Evolutionary conservation across 2,113 vertebrate genomes (phyloP).

Genomic region (Capra hircus): DNA sequence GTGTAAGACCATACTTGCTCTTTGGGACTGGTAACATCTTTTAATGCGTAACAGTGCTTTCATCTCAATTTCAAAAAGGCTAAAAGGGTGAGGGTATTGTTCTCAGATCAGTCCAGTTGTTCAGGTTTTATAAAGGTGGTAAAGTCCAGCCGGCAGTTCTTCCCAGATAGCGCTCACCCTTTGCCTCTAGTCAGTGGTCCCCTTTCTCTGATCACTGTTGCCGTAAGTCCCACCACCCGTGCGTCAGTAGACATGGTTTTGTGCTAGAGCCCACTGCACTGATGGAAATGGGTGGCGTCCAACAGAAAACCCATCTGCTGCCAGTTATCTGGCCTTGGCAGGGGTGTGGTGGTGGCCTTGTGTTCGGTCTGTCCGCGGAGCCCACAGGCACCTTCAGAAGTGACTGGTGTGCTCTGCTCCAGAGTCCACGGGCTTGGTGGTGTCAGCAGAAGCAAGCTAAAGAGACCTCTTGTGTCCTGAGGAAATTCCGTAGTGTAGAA

Average conservation of each 20-base stretch:
- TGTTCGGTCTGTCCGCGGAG: not conserved
- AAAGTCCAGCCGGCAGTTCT: constrained; percentile 47
- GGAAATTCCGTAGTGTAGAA: not conserved
- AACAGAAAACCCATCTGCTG: constrained; percentile 65
- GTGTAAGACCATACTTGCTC: constrained; percentile 78
- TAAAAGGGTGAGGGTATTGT: constrained; percentile 46
- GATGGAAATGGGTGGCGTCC: constrained; percentile 77
- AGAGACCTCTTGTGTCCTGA: not conserved
- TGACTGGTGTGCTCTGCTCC: not conserved
- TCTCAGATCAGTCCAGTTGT: constrained; percentile 73
- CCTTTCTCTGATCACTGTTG: constrained; percentile 36
- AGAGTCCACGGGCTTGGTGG: not conserved
- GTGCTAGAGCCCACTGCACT: constrained; percentile 65
- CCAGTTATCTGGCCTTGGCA: constrained; percentile 40
- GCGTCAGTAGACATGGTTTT: constrained; percentile 57
- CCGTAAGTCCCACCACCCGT: not conserved
- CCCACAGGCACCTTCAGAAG: not conserved
- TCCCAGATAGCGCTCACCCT: constrained; percentile 22
- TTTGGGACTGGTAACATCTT: constrained; percentile 78
- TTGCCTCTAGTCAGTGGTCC: constrained; percentile 38
- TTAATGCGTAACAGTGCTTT: constrained; percentile 78
- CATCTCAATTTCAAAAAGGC: constrained; percentile 81
- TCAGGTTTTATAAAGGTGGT: constrained; percentile 74
- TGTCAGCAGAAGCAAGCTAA: not conserved
- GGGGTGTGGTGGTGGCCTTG: not conserved